Evolutionary conservation across 2,888 invertebrate genomes (phyloP).

Genomic region (Dendrolimus houi): DNA sequence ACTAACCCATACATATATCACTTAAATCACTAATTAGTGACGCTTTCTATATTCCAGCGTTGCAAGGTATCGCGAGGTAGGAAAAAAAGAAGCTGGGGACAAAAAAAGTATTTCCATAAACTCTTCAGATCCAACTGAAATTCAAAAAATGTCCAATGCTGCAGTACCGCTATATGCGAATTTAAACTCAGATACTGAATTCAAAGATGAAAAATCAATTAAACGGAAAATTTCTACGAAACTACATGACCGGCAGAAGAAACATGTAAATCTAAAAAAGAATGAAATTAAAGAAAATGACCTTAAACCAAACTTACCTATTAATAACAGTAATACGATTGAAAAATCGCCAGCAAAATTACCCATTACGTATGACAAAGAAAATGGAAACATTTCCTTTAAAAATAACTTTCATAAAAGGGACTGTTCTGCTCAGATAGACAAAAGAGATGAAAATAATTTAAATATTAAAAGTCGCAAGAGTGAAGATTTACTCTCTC

Average conservation of each 20-base stretch:
- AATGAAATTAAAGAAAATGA: background rate
- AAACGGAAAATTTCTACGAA: conserved; percentile 6
- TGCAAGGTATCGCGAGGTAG: background rate
- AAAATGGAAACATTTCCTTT: background rate
- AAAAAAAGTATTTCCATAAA: conserved; percentile 4
- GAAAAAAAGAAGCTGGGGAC: conserved; percentile 12
- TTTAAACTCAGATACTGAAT: conserved; percentile 18
- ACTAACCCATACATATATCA: background rate
- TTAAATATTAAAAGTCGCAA: no score
- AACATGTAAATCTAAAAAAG: conserved; percentile 7
- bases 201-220: conserved; percentile 3
- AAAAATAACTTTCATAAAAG: no score
- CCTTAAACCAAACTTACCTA: background rate
- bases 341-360: background rate
- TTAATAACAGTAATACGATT: background rate
- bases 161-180: conserved; percentile 33
- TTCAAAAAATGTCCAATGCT: conserved; percentile 17
- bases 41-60: conserved; percentile 3
- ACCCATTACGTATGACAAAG: background rate
- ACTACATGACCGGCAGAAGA: conserved; percentile 2
- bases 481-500: no score
- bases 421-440: no score
- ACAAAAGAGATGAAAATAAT: no score
- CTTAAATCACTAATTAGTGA: background rate
- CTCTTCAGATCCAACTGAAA: background rate